Conservation (phyloP, 2,113 vertebrate genomes). For the Paracanthobrama guichenoti region DNA sequence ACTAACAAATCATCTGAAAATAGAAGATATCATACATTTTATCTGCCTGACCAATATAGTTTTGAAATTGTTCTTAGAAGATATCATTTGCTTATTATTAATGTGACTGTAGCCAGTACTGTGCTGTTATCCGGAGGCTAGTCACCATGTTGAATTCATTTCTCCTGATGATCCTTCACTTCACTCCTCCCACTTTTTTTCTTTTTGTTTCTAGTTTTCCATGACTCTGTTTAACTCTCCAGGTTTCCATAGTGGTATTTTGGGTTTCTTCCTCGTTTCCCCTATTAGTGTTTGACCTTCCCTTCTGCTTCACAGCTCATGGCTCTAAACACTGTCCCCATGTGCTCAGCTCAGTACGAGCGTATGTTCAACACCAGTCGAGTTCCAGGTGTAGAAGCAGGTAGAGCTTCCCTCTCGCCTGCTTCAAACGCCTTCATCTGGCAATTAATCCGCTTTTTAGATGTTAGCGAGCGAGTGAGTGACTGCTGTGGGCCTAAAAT, state of each 20-base stretch:
- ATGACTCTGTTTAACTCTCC: conserved; percentile 45
- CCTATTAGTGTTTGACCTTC: conserved; percentile 70
- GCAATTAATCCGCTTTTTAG: conserved; percentile 29
- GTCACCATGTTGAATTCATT: conserved; percentile 32
- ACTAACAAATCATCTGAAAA: not conserved
- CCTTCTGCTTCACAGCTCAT: conserved; percentile 81
- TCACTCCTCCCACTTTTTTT: not conserved
- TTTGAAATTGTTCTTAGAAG: not conserved
- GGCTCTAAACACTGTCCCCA: conserved; percentile 90
- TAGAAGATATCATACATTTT: not conserved
- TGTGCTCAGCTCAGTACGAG: conserved; percentile 98
- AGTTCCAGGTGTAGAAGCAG: conserved; percentile 91
- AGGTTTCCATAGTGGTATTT: conserved; percentile 45
- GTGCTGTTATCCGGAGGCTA: conserved; percentile 3
- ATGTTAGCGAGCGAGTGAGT: not conserved
- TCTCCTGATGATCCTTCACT: conserved; percentile 9
- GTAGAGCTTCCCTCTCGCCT: conserved; percentile 73
- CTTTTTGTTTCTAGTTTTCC: conserved; percentile 30
- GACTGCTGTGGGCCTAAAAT: not conserved
- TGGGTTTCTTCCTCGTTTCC: conserved; percentile 63
- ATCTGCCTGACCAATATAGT: not conserved
- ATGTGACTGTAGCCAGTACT: not conserved
- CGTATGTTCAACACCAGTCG: conserved; percentile 92
- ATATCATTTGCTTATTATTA: not conserved
- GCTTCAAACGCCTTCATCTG: not conserved